Evolutionary conservation across 2,797 vertebrate species (phyloP).

Genomic region (Euthynnus affinis): DNA sequence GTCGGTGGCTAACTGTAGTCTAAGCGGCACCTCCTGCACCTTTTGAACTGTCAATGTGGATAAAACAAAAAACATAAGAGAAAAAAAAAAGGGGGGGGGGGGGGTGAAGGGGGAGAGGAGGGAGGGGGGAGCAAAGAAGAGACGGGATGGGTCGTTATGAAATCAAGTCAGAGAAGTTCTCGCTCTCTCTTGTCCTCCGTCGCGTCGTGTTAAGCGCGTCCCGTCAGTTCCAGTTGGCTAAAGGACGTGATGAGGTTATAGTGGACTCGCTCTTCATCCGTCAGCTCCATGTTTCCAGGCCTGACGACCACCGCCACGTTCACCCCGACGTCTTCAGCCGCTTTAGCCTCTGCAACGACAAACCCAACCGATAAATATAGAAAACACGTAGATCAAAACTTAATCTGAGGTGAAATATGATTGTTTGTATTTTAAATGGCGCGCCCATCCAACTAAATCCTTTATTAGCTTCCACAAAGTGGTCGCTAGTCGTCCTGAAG

Average conservation of each 20-base stretch:
- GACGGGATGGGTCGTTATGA: slow-evolving; percentile 14
- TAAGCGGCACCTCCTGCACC: slow-evolving; percentile 29
- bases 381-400: background rate
- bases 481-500: too few species aligned
- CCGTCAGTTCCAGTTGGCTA: slow-evolving; percentile 87
- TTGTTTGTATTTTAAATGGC: too few species aligned
- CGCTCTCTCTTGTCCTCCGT: slow-evolving; percentile 10
- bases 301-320: slow-evolving; percentile 93
- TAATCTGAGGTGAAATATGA: too few species aligned
- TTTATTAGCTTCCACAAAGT: too few species aligned
- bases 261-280: slow-evolving; percentile 91
- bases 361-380: background rate
- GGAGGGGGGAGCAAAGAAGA: slow-evolving; percentile 8
- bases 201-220: slow-evolving; percentile 73
- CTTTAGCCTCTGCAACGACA: slow-evolving; percentile 91
- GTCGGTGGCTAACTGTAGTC: background rate
- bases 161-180: slow-evolving; percentile 20
- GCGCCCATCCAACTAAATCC: too few species aligned
- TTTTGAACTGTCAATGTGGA: slow-evolving; percentile 20
- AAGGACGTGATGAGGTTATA: slow-evolving; percentile 93
- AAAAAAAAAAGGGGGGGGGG: background rate
- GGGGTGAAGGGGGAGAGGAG: too few species aligned
- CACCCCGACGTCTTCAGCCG: slow-evolving; percentile 91
- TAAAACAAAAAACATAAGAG: slow-evolving; percentile 34
- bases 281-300: slow-evolving; percentile 94